phyloP scores from a whole-genome alignment of 2,888 invertebrate genomes.

The Cephalotes varians region DNA sequence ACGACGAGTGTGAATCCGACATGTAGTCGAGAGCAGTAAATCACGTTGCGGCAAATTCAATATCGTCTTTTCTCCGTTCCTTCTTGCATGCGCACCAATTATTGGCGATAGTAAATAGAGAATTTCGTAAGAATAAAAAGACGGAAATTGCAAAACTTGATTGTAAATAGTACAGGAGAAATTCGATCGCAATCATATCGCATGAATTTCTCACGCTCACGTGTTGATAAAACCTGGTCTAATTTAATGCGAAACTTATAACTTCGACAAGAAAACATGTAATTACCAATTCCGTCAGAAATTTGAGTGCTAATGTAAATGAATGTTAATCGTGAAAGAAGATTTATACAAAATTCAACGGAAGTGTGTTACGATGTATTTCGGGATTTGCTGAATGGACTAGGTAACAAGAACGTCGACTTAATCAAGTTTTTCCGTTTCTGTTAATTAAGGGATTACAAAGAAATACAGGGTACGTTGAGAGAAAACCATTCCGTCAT shows the following conservation, averaged over 20 bases:
- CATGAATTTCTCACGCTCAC: background rate
- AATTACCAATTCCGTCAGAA: background rate
- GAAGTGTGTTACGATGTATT: background rate
- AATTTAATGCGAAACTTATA: background rate
- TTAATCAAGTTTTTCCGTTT: slow-evolving; percentile 18
- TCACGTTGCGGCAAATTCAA: slow-evolving; percentile 37
- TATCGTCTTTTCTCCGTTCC: slow-evolving; percentile 18
- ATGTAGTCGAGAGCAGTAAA: slow-evolving; percentile 36
- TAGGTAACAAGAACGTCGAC: background rate
- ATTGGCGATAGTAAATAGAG: slow-evolving; percentile 4
- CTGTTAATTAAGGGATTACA: background rate
- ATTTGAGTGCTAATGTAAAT: background rate
- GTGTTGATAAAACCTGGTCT: background rate
- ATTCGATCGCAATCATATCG: too few species aligned
- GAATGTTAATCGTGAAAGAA: background rate
- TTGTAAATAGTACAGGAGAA: background rate
- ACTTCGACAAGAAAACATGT: background rate
- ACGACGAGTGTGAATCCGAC: slow-evolving; percentile 25
- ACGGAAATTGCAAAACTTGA: background rate
- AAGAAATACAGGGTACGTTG: background rate
- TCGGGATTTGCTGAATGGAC: background rate
- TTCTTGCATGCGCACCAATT: background rate
- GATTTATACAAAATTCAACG: background rate
- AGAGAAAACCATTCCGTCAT: slow-evolving; percentile 8
- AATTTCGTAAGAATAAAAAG: background rate